A percentile compares a stretch with the other conserved stretches of the same genome.
Evolutionary conservation across 2,888 invertebrate species (phyloP).

Genomic region (Phalera bucephala): DNA sequence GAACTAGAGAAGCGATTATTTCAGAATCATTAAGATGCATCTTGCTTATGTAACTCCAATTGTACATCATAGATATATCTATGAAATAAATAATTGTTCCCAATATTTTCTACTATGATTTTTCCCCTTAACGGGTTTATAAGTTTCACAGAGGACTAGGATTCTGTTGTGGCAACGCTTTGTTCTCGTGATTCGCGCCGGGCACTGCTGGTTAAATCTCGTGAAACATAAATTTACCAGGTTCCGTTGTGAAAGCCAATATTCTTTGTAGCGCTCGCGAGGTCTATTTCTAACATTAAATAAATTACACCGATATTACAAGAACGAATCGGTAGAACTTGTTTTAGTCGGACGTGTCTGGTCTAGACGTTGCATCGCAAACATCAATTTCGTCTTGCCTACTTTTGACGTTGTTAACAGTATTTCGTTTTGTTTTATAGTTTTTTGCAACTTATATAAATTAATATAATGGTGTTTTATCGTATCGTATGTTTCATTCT

Average conservation of each 20-base stretch:
- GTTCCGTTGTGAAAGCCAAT: slow-evolving; percentile 82
- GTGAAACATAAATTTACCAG: slow-evolving; percentile 75
- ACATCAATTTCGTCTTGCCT: slow-evolving; percentile 62
- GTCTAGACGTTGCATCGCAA: slow-evolving; percentile 61
- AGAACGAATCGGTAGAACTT: slow-evolving; percentile 77
- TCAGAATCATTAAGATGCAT: no score
- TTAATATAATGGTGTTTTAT: slow-evolving; percentile 10
- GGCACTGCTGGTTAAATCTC: slow-evolving; percentile 69
- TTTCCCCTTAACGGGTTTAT: neutral
- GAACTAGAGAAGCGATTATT: no score
- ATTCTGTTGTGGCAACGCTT: slow-evolving; percentile 44
- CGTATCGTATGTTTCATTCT: slow-evolving; percentile 7
- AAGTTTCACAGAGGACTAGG: slow-evolving; percentile 7
- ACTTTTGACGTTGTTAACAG: slow-evolving; percentile 37
- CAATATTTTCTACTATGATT: no score
- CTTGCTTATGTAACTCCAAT: no score
- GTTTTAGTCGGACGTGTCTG: slow-evolving; percentile 71
- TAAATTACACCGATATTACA: slow-evolving; percentile 81
- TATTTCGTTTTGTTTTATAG: slow-evolving; percentile 22
- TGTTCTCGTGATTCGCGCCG: slow-evolving; percentile 59
- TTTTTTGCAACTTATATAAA: slow-evolving; percentile 10
- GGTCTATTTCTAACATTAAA: slow-evolving; percentile 81
- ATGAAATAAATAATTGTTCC: no score
- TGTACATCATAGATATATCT: no score
- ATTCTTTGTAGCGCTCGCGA: slow-evolving; percentile 78